phyloP scores from a whole-genome alignment of 2,113 vertebrate species.

The Microcebus griseorufus region DNA sequence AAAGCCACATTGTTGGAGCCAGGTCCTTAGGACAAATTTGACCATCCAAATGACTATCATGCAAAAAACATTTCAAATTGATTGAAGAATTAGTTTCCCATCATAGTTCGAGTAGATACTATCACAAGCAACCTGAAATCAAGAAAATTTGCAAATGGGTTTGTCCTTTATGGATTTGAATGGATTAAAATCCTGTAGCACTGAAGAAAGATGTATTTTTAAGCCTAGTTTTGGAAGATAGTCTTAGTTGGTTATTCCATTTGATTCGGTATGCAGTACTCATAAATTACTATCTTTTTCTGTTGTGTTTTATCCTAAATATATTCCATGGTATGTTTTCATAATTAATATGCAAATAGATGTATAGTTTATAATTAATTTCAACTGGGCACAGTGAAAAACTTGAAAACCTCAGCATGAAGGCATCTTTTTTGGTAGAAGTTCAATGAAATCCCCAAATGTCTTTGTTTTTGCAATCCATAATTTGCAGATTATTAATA shows the following conservation, averaged over 20 bases:
- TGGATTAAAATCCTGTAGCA: neutral
- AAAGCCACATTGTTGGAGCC: neutral
- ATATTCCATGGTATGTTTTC: constrained; percentile 76
- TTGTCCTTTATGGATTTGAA: neutral
- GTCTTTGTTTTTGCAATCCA: constrained; percentile 77
- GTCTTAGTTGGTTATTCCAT: constrained; percentile 9
- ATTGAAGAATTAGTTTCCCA: neutral
- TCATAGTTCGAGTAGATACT: neutral
- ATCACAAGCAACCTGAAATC: neutral
- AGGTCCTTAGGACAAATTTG: neutral
- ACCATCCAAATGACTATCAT: neutral
- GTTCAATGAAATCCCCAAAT: constrained; percentile 82
- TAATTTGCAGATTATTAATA: constrained; percentile 83
- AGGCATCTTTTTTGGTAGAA: constrained; percentile 78
- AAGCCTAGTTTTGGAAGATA: neutral
- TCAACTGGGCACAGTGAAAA: constrained; percentile 75
- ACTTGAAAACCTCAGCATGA: constrained; percentile 79
- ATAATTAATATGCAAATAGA: constrained; percentile 80
- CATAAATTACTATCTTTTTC: constrained; percentile 59
- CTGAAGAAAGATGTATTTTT: constrained; percentile 19
- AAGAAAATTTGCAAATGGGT: neutral
- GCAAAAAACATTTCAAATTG: neutral
- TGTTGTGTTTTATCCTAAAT: constrained; percentile 65
- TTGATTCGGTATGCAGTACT: constrained; percentile 47
- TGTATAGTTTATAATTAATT: constrained; percentile 82